Base-by-base conservation (phyloP, 2,113 vertebrate species). In the Tiliqua scincoides region DNA sequence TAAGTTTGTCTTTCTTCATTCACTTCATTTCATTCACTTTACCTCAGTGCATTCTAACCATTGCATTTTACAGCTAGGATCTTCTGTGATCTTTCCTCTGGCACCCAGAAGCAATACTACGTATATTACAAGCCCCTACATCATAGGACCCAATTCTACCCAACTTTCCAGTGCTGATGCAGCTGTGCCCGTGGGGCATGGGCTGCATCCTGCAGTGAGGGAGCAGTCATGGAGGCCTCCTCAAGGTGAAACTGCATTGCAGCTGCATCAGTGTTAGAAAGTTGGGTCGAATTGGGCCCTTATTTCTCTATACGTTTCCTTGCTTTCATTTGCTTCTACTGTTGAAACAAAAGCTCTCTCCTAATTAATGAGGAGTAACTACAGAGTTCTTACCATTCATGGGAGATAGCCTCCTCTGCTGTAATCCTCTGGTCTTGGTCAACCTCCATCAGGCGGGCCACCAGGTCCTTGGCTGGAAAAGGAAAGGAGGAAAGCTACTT, bases 361-460 rank as follows among this genome's bases (percentile, higher is more conserved):
- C 11, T 65, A 15, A 17, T 74, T 54, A 54, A 11, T 27, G 20
- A 21, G 6, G 7, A 3, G 0, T 17, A 25, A 12, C 40, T 3
- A 0, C 35, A 0, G 0, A 17, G 37, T 70, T 40, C 94, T 96
- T 94, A 99, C 99, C 99, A 99, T 89, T 99, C 98, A 30, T 99
- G 99, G 85, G 98, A 98, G 88, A 99, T 99, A 78, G 99, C 99
- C 86, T 99, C 99, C 93, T 99, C 98, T 0, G 98, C 98, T 0
- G 98, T 99, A 93, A 99, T 98, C 93, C 99, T 97, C 97, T 98
- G 98, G 93, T 99, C 98, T 93, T 99, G 98, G 89, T 99, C 98
- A 88, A 99, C 98, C 85, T 99, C 99, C 99, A 99, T 99, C 93
- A 99, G 95, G 88, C 98, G 98, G 0, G 98, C 95, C 91, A 99